Base-by-base conservation (phyloP, 1,140 invertebrate genomes). In the Drosophila busckii region DNA sequence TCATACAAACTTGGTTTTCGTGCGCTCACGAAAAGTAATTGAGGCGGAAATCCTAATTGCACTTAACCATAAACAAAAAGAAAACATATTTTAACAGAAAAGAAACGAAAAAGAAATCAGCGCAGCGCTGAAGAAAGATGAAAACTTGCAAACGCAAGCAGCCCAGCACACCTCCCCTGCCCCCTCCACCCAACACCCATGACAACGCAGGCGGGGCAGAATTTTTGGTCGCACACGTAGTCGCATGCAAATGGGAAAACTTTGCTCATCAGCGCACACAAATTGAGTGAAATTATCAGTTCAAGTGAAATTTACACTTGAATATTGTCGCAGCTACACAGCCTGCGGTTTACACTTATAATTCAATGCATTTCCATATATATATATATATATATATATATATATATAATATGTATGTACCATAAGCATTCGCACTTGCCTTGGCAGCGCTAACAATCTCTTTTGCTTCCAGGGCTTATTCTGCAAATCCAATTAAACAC, bases 271-370 rank as follows among this genome's bases (percentile, higher is more conserved):
- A 82, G 76, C 65, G 76, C 75, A 64, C 75, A 75, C 76, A 82
- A 82, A 82, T 82, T 82, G 75, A 82, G 75, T 82, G 61, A 82
- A 82, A 82, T 82, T 82, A 82, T 83, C 75, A 82, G 75, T 82
- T 82, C 70, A 82, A 82, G 75, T 83, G 75, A 80, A 80, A 80
- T 80, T 82, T 82, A 82, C 73, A 80, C 73, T 82, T 80, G 70
- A 62, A 60, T 76, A 61, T 76, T 59, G 70, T 70, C 23, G 46
- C 65, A 44, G 15, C 26, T 15, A 25, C 45, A 25, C 15, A 31
- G 32, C 64, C 62, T 53, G 34, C 5, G 19, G 10, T 44, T 19
- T n/a, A n/a, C n/a, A n/a, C n/a, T n/a, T n/a, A n/a, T 49, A 50
- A 28, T 13, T 53, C 9, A 4, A 12, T 26, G 19, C 38, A 23